Percentiles rank a stretch among this genome's conserved stretches.
Conservation (phyloP, 2,113 vertebrate species). For the Lanius ludovicianus region DNA sequence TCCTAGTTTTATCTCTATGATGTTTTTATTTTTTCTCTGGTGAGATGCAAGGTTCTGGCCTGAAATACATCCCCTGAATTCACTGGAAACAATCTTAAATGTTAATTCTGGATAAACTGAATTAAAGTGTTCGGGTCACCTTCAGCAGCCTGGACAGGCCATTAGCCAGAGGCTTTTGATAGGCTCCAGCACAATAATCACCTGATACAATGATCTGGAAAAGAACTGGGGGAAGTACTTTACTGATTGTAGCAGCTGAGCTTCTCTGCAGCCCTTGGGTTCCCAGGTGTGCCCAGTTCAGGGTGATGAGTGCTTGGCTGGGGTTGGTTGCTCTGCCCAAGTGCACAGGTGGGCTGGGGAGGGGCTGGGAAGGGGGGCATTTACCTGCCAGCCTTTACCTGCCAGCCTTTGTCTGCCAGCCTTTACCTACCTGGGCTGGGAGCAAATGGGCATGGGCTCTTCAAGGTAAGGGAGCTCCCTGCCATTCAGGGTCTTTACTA, state of each 20-base stretch:
- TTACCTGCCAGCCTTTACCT: neutral
- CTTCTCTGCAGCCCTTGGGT: neutral
- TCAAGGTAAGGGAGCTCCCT: fast-evolving
- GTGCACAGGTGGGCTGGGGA: fast-evolving
- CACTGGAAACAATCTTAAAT: neutral
- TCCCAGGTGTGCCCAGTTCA: neutral
- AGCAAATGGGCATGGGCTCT: fast-evolving
- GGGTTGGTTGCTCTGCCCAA: neutral
- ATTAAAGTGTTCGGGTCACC: neutral
- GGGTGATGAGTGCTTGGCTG: too few relatives aligned
- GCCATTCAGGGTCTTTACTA: neutral
- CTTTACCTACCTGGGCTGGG: neutral
- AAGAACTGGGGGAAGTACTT: neutral
- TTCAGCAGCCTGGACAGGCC: neutral
- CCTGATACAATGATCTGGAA: neutral
- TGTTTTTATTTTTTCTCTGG: neutral
- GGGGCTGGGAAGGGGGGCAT: fast-evolving
- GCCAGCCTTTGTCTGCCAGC: neutral
- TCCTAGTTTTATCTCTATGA: neutral
- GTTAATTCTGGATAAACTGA: neutral
- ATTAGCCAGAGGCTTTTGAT: neutral
- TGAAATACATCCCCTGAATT: neutral
- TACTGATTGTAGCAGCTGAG: neutral
- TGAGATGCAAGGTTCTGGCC: neutral
- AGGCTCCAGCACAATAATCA: neutral